Percentiles rank a stretch among this genome's conserved stretches.
These are phyloP conservation scores for Holotrichia oblita DNA, from an alignment of 1,140 invertebrate species.

Conservation along the genomic window DNA sequence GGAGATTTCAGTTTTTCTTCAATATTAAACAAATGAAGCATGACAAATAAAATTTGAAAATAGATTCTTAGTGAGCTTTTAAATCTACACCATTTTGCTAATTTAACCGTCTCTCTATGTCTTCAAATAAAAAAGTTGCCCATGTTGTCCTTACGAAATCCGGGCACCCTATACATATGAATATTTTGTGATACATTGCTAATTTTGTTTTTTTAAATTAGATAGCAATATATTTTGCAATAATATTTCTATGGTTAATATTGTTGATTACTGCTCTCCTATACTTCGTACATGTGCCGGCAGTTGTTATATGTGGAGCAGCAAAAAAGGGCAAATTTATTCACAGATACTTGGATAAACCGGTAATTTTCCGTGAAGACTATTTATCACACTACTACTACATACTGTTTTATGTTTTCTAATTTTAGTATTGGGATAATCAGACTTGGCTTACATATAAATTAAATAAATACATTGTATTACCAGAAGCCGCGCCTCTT, in stretches of 20 bases:
- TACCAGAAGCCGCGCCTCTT: background rate
- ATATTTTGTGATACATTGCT: background rate
- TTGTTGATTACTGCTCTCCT: background rate
- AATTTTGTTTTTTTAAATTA: constrained; percentile 4
- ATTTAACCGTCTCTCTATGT: no score
- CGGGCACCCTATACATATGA: no score
- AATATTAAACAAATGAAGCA: no score
- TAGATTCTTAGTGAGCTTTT: no score
- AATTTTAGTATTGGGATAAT: constrained; percentile 7
- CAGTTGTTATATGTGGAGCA: background rate
- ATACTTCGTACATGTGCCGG: background rate
- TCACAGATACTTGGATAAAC: constrained; percentile 5
- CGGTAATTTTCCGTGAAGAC: background rate
- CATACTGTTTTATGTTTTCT: background rate
- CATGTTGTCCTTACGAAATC: background rate
- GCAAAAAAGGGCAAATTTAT: background rate
- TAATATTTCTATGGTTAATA: background rate
- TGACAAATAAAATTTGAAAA: no score
- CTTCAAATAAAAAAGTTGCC: no score
- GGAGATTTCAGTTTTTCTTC: no score
- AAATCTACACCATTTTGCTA: no score
- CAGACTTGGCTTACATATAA: constrained; percentile 1
- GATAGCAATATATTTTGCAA: background rate
- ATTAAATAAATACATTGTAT: background rate
- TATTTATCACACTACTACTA: background rate